These are phyloP conservation scores for Ormyrus nitidulus DNA, from an alignment of 2,888 invertebrate species.

Conservation along the genomic window DNA sequence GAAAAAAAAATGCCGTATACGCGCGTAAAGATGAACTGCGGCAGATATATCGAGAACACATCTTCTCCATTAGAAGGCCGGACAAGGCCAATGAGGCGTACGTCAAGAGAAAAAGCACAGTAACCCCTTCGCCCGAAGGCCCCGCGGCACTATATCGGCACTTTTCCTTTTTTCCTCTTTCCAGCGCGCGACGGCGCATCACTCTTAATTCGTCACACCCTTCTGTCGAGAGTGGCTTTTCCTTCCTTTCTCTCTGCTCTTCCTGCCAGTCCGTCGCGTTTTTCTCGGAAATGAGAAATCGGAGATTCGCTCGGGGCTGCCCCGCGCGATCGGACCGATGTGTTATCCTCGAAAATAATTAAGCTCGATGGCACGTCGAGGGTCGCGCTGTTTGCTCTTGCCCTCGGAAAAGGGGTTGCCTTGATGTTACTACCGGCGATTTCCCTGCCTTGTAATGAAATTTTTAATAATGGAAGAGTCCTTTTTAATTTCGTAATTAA, in stretches of 20 bases:
- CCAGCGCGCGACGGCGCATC: slow-evolving; percentile 48
- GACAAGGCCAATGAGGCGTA: slow-evolving; percentile 57
- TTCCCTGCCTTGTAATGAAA: too few species aligned
- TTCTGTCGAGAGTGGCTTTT: slow-evolving; percentile 37
- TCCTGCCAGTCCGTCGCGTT: too few species aligned
- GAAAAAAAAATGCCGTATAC: too few species aligned
- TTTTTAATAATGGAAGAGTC: too few species aligned
- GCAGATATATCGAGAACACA: slow-evolving; percentile 55
- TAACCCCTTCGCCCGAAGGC: slow-evolving; percentile 24
- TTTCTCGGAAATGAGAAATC: slow-evolving; percentile 22
- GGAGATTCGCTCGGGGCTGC: slow-evolving; percentile 11
- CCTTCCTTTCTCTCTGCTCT: slow-evolving; percentile 11
- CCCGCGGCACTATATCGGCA: neutral
- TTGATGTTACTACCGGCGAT: neutral
- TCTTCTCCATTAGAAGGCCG: slow-evolving; percentile 62
- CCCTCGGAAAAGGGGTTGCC: neutral
- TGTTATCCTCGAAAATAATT: slow-evolving; percentile 37
- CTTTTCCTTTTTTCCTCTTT: slow-evolving; percentile 36
- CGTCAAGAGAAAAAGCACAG: slow-evolving; percentile 44
- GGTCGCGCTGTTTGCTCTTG: neutral
- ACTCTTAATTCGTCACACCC: slow-evolving; percentile 59
- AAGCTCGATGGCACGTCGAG: slow-evolving; percentile 12
- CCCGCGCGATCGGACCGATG: slow-evolving; percentile 3
- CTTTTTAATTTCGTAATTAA: too few species aligned
- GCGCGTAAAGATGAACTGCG: too few species aligned